Evolutionary conservation across 2,797 vertebrate species (phyloP), one percentile per base, ranked within the genome.

Genomic region (Anableps anableps): DNA sequence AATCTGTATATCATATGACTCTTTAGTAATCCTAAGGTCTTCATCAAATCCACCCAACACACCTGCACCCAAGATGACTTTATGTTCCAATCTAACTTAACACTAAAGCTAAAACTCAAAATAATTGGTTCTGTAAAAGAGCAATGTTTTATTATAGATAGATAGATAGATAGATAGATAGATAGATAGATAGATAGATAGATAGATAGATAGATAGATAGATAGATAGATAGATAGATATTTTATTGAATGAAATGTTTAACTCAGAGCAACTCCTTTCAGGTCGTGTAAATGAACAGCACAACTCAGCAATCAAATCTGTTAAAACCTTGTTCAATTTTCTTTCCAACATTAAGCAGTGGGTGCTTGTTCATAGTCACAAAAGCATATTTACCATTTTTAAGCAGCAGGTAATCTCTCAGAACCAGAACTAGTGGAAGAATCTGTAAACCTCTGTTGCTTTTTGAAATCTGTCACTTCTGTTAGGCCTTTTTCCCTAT

Each of bases 341-440:
- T 75, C 76, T 78, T 9, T 5, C 34, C 66, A 29, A 66, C 75
- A 80, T 70, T 77, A 72, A 75, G 82, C 72, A 53, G 41, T 26
- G 23, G 21, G 74, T 31, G 38, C 60, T 78, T 82, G 2, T 70
- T 62, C 47, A 14, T 16, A 73, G 64, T 66, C 17, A 38, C 0
- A 50, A 64, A 45, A 62, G 11, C 47, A 17, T 21, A 75, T 83
- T 81, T 41, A 72, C 78, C 19, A 64, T 83, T 87, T 83, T 47
- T 0, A 4, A 84, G 80, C 72, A 53, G 76, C 51, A 36, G 36
- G 80, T 75, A 51, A 81, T 75, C 68, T 70, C 14, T 31, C 8
- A 76, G 66, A 84, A 76, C 47, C 29, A 38, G 29, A 68, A 60
- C 53, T 38, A 7, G 51, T 48, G 23, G 76, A 81, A 80, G 80